These are phyloP conservation scores for Hartigia nigra DNA, from an alignment of 2,888 invertebrate species.

Conservation along the genomic window DNA sequence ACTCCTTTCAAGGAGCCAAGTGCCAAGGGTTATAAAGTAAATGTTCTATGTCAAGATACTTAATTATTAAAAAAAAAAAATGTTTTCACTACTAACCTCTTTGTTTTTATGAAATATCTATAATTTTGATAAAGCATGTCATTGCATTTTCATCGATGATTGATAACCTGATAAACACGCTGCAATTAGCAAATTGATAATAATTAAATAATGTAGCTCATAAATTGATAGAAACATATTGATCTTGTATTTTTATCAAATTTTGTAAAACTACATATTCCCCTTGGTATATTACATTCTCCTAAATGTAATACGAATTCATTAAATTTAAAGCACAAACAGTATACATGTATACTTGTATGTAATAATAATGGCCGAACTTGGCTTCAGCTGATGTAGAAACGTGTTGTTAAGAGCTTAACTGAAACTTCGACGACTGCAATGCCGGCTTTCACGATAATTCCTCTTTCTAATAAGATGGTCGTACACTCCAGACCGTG, in stretches of 20 bases:
- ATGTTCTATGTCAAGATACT: background rate
- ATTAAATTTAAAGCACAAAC: background rate
- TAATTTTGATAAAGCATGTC: background rate
- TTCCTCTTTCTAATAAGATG: background rate
- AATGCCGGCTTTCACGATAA: background rate
- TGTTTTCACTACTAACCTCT: background rate
- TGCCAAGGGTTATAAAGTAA: background rate
- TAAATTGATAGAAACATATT: background rate
- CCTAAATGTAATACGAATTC: no score
- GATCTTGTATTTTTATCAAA: background rate
- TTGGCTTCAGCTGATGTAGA: background rate
- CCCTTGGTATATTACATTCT: no score
- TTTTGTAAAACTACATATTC: background rate
- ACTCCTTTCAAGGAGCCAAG: no score
- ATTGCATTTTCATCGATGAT: background rate
- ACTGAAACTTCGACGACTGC: background rate
- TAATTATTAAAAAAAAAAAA: background rate
- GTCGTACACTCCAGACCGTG: background rate
- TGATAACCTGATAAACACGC: background rate
- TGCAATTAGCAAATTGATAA: background rate
- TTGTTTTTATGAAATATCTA: background rate
- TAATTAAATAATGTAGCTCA: background rate
- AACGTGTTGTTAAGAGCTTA: background rate
- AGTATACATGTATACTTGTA: slow-evolving; percentile 6
- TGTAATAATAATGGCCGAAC: slow-evolving; percentile 5